Percentiles rank a stretch among this genome's conserved stretches.
Conservation (phyloP, 2,113 vertebrate species). For the Sisor rabdophorus region DNA sequence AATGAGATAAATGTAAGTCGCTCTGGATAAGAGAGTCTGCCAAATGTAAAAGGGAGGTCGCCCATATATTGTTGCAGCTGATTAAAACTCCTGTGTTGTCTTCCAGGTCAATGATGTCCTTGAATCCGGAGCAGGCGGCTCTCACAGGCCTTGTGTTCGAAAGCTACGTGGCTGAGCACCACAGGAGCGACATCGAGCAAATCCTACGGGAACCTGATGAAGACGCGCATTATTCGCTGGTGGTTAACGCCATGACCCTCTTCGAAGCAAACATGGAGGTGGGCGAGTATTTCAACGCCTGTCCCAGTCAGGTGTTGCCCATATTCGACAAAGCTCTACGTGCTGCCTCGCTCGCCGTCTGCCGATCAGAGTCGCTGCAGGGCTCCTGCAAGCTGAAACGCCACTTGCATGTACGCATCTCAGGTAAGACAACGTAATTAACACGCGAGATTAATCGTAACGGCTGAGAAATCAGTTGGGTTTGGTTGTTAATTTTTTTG, state of each 20-base stretch:
- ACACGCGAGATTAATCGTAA: neutral
- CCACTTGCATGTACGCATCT: constrained; percentile 82
- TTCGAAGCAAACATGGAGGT: constrained; percentile 96
- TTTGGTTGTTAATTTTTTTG: too few relatives aligned
- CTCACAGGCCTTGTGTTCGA: constrained; percentile 83
- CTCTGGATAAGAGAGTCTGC: too few relatives aligned
- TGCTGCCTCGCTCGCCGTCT: constrained; percentile 61
- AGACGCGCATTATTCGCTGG: constrained; percentile 75
- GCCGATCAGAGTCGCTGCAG: constrained; percentile 47
- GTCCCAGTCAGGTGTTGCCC: constrained; percentile 77
- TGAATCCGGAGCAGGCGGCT: constrained; percentile 73
- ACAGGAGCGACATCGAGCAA: constrained; percentile 73
- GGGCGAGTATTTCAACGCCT: constrained; percentile 85
- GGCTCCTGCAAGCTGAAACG: constrained; percentile 62
- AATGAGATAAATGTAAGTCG: too few relatives aligned
- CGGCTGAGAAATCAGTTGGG: neutral
- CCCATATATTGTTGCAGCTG: too few relatives aligned
- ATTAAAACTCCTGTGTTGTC: too few relatives aligned
- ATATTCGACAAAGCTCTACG: constrained; percentile 81
- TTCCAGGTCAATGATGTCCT: constrained; percentile 59
- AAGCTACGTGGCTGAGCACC: constrained; percentile 80
- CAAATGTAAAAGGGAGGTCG: too few relatives aligned
- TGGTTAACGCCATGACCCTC: constrained; percentile 89
- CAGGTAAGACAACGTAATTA: constrained; percentile 66
- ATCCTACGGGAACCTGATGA: constrained; percentile 67